Conservation (phyloP, 2,113 vertebrate genomes). For the Ursus arctos region DNA sequence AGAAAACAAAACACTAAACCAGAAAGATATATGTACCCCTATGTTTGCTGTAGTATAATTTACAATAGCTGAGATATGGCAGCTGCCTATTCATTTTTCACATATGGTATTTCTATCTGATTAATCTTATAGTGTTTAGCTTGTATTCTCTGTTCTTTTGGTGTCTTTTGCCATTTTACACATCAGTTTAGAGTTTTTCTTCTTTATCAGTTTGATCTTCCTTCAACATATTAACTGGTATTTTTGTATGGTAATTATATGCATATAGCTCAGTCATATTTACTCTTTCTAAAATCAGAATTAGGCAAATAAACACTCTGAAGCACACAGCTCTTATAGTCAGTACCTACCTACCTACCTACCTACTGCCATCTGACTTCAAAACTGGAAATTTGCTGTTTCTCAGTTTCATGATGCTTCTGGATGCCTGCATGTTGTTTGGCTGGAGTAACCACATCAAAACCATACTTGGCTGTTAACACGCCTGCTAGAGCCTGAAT, state of each 20-base stretch:
- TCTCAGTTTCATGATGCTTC: not conserved
- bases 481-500: not conserved
- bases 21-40: not conserved
- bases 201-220: not conserved
- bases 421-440: not conserved
- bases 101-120: not conserved
- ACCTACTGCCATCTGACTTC: not conserved
- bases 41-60: not conserved
- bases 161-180: not conserved
- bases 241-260: not conserved
- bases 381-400: not conserved
- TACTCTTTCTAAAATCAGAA: not conserved
- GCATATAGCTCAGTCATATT: not conserved
- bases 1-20: not conserved
- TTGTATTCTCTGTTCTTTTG: not conserved
- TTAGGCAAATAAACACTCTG: not conserved
- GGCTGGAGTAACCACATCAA: not conserved
- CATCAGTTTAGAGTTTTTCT: not conserved
- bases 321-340: not conserved
- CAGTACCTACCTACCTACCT: not conserved
- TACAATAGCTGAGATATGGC: not conserved
- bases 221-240: not conserved
- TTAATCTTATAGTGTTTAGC: not conserved
- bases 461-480: not conserved
- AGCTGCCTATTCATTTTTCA: not conserved